These are phyloP conservation scores for Craterocephalus amniculus DNA, from an alignment of 2,797 vertebrate genomes.

Conservation along the genomic window DNA sequence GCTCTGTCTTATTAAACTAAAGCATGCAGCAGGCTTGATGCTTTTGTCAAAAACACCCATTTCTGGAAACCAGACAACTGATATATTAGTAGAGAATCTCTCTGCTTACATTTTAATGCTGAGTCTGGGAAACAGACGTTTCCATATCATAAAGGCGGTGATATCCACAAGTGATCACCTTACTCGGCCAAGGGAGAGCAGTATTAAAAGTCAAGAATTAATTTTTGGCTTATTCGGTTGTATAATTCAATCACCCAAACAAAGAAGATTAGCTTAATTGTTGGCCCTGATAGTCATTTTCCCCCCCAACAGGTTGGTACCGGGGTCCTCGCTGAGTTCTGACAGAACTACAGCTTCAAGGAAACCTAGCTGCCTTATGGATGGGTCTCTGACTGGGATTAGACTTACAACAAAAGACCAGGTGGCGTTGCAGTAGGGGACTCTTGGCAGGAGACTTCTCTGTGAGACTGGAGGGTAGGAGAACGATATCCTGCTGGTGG, in stretches of 20 bases:
- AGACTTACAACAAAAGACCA: conserved; percentile 68
- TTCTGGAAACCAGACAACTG: conserved; percentile 19
- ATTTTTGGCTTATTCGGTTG: conserved; percentile 48
- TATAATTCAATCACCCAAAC: conserved; percentile 58
- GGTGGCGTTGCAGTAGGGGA: conserved; percentile 73
- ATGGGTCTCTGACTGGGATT: conserved; percentile 59
- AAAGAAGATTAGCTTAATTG: conserved; percentile 63
- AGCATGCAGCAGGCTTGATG: conserved; percentile 39
- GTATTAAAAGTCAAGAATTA: conserved; percentile 21
- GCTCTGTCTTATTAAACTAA: conserved; percentile 33
- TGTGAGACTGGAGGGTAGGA: conserved; percentile 68
- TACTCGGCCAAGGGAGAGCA: conserved; percentile 10
- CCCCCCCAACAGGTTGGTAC: conserved; percentile 52
- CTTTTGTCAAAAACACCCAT: conserved; percentile 26
- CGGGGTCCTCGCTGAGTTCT: conserved; percentile 59
- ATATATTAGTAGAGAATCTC: conserved; percentile 9
- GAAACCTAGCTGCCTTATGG: conserved; percentile 57
- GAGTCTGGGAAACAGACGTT: background rate
- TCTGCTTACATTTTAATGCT: conserved; percentile 6
- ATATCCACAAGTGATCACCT: conserved; percentile 21
- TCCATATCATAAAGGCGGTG: conserved; percentile 15
- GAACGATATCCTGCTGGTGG: conserved; percentile 69
- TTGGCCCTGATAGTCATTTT: conserved; percentile 42
- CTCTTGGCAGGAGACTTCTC: conserved; percentile 68
- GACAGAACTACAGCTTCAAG: conserved; percentile 54